phyloP scores from a whole-genome alignment of 2,113 vertebrate species.

The Ibidorhyncha struthersii region DNA sequence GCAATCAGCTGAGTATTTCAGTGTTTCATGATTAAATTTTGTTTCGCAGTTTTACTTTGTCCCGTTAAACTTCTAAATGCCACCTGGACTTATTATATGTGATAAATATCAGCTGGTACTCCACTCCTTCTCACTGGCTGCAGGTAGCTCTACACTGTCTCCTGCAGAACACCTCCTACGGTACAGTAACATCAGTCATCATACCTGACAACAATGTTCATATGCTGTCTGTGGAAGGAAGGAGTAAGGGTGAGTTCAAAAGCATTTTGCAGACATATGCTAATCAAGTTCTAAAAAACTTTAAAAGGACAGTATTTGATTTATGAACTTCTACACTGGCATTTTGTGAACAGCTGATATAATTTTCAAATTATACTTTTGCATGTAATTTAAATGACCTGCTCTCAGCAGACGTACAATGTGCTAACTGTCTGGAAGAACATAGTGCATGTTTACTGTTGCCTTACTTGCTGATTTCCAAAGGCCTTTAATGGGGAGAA shows the following conservation, averaged over 20 bases:
- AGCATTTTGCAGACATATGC: background rate
- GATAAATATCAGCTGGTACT: background rate
- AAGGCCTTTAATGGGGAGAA: background rate
- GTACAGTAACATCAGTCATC: background rate
- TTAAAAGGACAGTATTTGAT: background rate
- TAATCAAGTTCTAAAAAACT: background rate
- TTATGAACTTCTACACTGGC: background rate
- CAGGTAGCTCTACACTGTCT: background rate
- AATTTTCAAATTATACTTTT: background rate
- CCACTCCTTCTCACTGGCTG: background rate
- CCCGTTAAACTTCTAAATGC: background rate
- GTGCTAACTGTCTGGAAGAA: background rate
- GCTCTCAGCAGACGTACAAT: background rate
- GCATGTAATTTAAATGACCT: background rate
- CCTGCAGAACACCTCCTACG: background rate
- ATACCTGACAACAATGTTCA: background rate
- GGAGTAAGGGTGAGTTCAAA: background rate
- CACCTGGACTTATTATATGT: background rate
- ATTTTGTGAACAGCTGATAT: background rate
- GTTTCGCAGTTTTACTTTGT: background rate
- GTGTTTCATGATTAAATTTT: conserved; percentile 23
- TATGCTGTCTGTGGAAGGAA: background rate
- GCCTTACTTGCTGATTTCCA: background rate
- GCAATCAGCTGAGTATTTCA: background rate
- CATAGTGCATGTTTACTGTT: background rate